Percentiles rank a stretch among this genome's conserved stretches.
These are phyloP conservation scores for Morpho helenor DNA, from an alignment of 2,888 invertebrate species.

Conservation along the genomic window DNA sequence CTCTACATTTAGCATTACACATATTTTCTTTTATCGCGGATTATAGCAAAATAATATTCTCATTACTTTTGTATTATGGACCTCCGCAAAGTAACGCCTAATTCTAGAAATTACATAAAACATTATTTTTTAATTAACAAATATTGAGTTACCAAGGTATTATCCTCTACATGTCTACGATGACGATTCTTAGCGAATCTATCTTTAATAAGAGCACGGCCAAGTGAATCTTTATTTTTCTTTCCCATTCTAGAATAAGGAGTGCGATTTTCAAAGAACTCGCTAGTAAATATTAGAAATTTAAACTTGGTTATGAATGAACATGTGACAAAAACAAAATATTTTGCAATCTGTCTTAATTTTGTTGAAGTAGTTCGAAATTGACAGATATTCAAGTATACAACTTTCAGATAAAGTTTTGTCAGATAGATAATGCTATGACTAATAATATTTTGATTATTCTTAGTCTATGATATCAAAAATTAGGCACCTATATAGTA, in stretches of 20 bases:
- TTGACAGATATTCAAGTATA: constrained; percentile 2
- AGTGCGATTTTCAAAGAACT: too few species aligned
- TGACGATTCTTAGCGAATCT: constrained; percentile 83
- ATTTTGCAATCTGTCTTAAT: not conserved
- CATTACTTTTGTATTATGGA: too few species aligned
- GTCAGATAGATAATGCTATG: too few species aligned
- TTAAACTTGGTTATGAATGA: not conserved
- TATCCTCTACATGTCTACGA: constrained; percentile 83
- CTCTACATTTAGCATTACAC: too few species aligned
- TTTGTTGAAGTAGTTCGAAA: not conserved
- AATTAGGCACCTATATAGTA: too few species aligned
- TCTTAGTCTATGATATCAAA: too few species aligned
- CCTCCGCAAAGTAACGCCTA: too few species aligned
- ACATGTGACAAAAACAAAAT: not conserved
- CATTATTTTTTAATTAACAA: too few species aligned
- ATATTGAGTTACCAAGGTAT: constrained; percentile 82
- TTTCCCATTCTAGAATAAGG: constrained; percentile 81
- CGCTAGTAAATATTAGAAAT: not conserved
- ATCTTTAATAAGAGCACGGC: constrained; percentile 86
- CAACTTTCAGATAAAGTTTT: not conserved
- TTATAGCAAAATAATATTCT: too few species aligned
- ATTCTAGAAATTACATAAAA: too few species aligned
- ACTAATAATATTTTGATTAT: too few species aligned
- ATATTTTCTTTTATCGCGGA: too few species aligned
- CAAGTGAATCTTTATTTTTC: constrained; percentile 83